phyloP scores from a whole-genome alignment of 2,113 vertebrate genomes.

The Sinocyclocheilus anophthalmus region DNA sequence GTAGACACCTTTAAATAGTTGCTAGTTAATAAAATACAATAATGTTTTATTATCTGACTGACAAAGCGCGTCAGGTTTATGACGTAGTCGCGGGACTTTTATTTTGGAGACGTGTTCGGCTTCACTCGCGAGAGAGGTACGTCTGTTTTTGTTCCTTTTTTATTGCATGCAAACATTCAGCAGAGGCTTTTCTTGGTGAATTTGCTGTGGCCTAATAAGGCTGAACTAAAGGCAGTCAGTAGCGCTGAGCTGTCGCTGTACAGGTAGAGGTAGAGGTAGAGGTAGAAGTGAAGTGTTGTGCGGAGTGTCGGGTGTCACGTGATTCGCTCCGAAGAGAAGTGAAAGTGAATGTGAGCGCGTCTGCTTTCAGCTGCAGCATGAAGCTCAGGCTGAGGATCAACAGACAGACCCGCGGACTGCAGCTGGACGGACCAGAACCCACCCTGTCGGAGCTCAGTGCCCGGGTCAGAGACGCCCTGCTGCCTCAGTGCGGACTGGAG shows the following conservation, averaged over 20 bases:
- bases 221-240: neutral
- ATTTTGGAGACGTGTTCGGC: neutral
- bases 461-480: conserved; percentile 68
- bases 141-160: neutral
- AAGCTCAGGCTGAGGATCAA: conserved; percentile 83
- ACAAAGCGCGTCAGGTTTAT: too few species aligned
- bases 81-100: neutral
- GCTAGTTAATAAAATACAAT: too few species aligned
- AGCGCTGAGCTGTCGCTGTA: neutral
- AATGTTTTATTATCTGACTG: too few species aligned
- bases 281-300: neutral
- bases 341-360: neutral
- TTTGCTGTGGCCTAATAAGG: neutral
- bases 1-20: too few species aligned
- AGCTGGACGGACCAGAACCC: conserved; percentile 74
- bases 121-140: neutral
- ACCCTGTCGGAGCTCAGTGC: conserved; percentile 78
- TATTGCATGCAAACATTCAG: neutral
- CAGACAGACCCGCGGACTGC: conserved; percentile 76
- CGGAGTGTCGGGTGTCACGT: neutral
- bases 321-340: neutral
- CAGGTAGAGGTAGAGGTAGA: too few species aligned
- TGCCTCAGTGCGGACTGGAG: conserved; percentile 77
- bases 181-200: too few species aligned
- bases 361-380: conserved; percentile 69